Evolutionary conservation across 2,113 vertebrate genomes (phyloP).

Genomic region (Bothrops jararaca): DNA sequence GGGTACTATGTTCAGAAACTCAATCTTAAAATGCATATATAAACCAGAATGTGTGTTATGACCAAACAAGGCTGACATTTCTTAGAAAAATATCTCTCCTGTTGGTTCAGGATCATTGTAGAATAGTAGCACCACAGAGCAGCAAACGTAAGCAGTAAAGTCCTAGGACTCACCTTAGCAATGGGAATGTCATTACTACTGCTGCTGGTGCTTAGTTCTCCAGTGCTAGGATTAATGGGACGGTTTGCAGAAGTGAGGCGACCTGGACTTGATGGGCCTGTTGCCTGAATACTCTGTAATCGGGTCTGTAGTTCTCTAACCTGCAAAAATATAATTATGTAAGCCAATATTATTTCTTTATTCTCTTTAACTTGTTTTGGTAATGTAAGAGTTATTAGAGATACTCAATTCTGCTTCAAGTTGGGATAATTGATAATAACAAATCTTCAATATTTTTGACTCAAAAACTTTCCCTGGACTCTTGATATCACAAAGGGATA

Average conservation of each 20-base stretch:
- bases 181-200: conserved; percentile 89
- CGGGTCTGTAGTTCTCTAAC: conserved; percentile 85
- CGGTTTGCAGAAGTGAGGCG: conserved; percentile 75
- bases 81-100: conserved; percentile 19
- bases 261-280: conserved; percentile 77
- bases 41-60: conserved; percentile 23
- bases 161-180: conserved; percentile 74
- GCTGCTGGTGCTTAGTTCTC: conserved; percentile 87
- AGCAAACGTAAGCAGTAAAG: not conserved
- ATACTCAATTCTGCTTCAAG: not conserved
- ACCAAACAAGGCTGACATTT: conserved; percentile 30
- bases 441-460: not conserved
- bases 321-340: conserved; percentile 60
- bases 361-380: not conserved
- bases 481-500: not conserved
- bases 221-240: conserved; percentile 83
- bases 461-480: not conserved
- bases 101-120: not conserved
- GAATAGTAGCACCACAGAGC: not conserved
- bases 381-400: not conserved
- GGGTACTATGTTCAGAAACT: conserved; percentile 36
- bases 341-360: not conserved
- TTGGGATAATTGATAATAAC: fast-evolving
- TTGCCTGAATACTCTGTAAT: conserved; percentile 79
- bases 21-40: conserved; percentile 33